phyloP scores from a whole-genome alignment of 2,113 vertebrate genomes.

The Catharus minimus region DNA sequence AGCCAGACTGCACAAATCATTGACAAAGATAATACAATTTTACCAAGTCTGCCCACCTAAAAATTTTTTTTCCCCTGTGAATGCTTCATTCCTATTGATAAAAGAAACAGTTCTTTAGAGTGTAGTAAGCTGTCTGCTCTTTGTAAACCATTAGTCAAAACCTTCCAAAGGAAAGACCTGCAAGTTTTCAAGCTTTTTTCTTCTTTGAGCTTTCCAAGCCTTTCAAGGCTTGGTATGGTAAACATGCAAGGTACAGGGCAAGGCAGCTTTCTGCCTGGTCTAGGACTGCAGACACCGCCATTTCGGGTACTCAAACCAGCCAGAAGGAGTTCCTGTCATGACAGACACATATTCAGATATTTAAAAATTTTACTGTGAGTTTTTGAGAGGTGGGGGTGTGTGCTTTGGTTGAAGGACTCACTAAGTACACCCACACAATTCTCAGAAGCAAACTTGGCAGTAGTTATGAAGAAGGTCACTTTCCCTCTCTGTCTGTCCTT shows the following conservation, averaged over 20 bases:
- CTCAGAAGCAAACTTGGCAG: neutral
- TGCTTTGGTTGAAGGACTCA: neutral
- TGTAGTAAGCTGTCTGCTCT: slow-evolving; percentile 7
- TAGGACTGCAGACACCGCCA: neutral
- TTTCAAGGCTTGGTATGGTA: slow-evolving; percentile 4
- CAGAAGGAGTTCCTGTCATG: neutral
- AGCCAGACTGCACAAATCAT: neutral
- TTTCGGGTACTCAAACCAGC: neutral
- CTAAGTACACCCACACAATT: neutral
- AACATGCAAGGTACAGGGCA: neutral
- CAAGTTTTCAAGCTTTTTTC: slow-evolving; percentile 33
- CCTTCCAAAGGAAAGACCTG: slow-evolving; percentile 28
- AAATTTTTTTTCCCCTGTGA: neutral
- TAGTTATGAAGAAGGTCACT: neutral
- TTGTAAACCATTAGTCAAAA: slow-evolving; percentile 32
- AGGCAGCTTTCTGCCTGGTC: neutral
- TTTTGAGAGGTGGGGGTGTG: fast-evolving
- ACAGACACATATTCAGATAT: neutral
- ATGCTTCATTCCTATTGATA: neutral
- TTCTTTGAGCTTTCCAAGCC: neutral
- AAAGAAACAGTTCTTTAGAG: slow-evolving; percentile 7
- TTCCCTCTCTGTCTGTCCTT: neutral
- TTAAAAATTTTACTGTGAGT: neutral
- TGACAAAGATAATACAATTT: neutral
- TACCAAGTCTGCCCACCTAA: neutral